Evolutionary conservation across 2,113 vertebrate genomes (phyloP), one percentile per base, ranked within the genome.

Genomic region (Dipodomys ordii): DNA sequence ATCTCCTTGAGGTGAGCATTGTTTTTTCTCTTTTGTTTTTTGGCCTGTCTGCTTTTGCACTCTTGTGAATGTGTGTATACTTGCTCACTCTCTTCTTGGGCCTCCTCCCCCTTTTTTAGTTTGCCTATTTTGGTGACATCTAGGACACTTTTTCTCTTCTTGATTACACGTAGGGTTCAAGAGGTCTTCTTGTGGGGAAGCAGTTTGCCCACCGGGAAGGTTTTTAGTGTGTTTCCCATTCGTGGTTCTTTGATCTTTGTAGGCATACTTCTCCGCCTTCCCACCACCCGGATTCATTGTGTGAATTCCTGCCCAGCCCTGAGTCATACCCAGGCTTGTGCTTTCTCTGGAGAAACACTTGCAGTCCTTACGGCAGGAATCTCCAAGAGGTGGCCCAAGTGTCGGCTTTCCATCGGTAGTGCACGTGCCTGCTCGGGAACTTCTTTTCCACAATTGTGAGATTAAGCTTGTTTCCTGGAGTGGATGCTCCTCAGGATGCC

Each of bases 291-390:
- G 96, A 96, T 97, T 97, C 97, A 95, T 97, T 96, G 92, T 97
- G 97, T 97, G 97, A 97, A 97, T 97, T 97, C 96, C 97, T 97
- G 97, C 82, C 97, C 96, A 94, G 97, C 97, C 93, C 90, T 97
- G 97, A 97, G 97, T 97, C 97, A 97, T 96, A 97, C 96, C 95
- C 97, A 97, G 93, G 96, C 97, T 95, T 96, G 97, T 97, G 97
- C 97, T 97, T 97, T 97, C 97, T 97, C 97, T 97, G 97, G 97
- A 96, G 96, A 97, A 96, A 97, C 96, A 93, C 97, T 97, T 97
- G 96, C 97, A 87, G 93, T 97, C 46, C 95, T 97, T 96, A 92
- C 95, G 78, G 97, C 97, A 97, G 95, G 96, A 95, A 97, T 97
- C 96, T 90, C 90, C 97, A 97, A 95, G 96, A 97, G 96, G 95